These are phyloP conservation scores for Sula dactylatra DNA, from an alignment of 2,113 vertebrate species.

Conservation along the genomic window DNA sequence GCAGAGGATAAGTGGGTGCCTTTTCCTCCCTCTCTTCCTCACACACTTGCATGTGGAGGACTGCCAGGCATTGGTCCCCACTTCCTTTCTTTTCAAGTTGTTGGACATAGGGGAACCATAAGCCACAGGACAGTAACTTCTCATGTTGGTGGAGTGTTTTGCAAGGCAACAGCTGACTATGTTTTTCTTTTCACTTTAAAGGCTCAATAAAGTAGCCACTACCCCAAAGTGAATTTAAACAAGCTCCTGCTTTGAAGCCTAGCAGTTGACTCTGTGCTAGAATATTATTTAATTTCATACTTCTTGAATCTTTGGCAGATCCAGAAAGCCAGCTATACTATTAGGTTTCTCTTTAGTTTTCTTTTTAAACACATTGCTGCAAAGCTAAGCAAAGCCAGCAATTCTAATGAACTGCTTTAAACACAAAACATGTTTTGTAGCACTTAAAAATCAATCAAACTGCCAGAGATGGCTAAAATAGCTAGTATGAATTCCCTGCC, in stretches of 20 bases:
- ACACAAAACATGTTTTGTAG: slow-evolving; percentile 44
- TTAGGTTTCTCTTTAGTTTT: neutral
- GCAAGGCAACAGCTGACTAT: neutral
- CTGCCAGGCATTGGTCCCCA: neutral
- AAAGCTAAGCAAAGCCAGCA: neutral
- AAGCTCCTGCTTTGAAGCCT: neutral
- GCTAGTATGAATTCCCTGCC: neutral
- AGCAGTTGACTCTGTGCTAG: neutral
- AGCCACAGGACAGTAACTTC: neutral
- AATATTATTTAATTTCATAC: neutral
- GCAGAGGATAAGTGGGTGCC: neutral
- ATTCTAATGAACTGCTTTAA: neutral
- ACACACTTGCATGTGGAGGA: neutral
- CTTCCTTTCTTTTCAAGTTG: neutral
- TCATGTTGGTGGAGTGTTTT: neutral
- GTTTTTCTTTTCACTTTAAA: neutral
- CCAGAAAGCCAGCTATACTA: neutral
- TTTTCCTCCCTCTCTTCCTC: neutral
- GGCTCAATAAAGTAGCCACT: neutral
- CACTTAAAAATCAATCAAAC: slow-evolving; percentile 4
- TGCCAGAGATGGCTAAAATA: slow-evolving; percentile 16
- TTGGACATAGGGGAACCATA: neutral
- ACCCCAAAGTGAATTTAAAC: neutral
- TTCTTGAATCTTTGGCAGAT: neutral
- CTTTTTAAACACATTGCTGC: neutral